Percentiles rank a stretch among this genome's conserved stretches.
Evolutionary conservation across 2,113 vertebrate species (phyloP).

Genomic region (Hemichromis elongatus): DNA sequence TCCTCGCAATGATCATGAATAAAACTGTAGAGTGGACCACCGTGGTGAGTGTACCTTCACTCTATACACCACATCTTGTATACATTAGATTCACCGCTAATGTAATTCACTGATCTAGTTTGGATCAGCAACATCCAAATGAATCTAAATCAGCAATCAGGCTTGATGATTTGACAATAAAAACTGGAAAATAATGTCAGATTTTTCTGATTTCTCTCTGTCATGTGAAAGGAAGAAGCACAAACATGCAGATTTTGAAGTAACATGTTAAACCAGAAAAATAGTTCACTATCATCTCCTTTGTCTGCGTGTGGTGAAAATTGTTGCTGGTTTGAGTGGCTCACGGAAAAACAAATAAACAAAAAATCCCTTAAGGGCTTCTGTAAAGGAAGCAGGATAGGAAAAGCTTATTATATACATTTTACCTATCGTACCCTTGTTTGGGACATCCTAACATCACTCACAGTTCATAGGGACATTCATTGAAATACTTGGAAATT

Average conservation of each 20-base stretch:
- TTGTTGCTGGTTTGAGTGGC: neutral
- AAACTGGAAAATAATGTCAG: neutral
- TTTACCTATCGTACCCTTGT: neutral
- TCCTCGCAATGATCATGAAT: conserved; percentile 27
- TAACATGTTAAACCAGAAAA: neutral
- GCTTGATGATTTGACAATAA: neutral
- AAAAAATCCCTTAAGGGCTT: neutral
- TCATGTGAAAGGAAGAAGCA: neutral
- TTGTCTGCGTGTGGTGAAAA: neutral
- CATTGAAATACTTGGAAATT: neutral
- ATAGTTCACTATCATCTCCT: neutral
- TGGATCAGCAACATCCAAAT: neutral
- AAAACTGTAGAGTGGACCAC: conserved; percentile 51
- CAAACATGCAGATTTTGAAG: neutral
- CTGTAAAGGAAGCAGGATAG: neutral
- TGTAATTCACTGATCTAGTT: neutral
- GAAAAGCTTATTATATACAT: neutral
- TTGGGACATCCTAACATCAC: neutral
- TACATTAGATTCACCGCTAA: neutral
- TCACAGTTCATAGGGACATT: neutral
- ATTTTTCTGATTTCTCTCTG: neutral
- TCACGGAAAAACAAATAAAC: neutral
- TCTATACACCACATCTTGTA: neutral
- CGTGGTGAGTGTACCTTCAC: conserved; percentile 72
- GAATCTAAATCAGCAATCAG: neutral